Evolutionary conservation across 2,113 vertebrate genomes (phyloP).

Genomic region (Carassius carassius): DNA sequence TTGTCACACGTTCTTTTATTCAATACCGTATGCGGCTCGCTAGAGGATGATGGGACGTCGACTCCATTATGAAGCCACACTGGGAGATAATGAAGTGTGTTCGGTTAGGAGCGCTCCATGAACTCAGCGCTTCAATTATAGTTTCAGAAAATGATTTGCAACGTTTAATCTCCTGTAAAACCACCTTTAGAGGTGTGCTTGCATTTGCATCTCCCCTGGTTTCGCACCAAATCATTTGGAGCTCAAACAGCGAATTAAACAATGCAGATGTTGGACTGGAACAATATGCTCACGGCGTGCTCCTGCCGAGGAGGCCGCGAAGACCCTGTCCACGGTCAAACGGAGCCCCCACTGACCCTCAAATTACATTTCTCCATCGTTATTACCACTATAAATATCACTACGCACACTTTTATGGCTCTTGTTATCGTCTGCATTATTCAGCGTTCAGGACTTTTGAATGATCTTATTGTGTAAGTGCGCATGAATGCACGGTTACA

Average conservation of each 20-base stretch:
- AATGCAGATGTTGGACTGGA: slow-evolving; percentile 22
- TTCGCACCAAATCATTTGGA: slow-evolving; percentile 17
- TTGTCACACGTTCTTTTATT: background rate
- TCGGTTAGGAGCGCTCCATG: slow-evolving; percentile 22
- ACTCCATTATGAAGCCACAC: slow-evolving; percentile 27
- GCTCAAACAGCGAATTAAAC: slow-evolving; percentile 33
- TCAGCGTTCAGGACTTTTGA: slow-evolving; percentile 54
- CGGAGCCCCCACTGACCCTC: slow-evolving; percentile 31
- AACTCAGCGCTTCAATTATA: slow-evolving; percentile 35
- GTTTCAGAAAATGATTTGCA: slow-evolving; percentile 43
- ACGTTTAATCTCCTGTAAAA: slow-evolving; percentile 40
- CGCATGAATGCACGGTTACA: slow-evolving; percentile 41
- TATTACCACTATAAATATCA: slow-evolving; percentile 66
- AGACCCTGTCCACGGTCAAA: slow-evolving; percentile 50
- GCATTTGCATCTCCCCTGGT: background rate
- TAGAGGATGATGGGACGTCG: background rate
- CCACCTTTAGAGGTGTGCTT: background rate
- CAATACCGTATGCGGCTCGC: background rate
- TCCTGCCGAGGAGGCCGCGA: slow-evolving; percentile 45
- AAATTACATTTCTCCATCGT: slow-evolving; percentile 61
- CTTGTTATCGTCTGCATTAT: slow-evolving; percentile 56
- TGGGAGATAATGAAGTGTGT: slow-evolving; percentile 42
- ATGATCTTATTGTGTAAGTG: slow-evolving; percentile 52
- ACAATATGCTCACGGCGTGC: slow-evolving; percentile 34
- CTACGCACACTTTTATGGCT: slow-evolving; percentile 47